Percentiles rank a stretch among this genome's conserved stretches.
Conservation (phyloP, 2,113 vertebrate species). For the Rostratula benghalensis region DNA sequence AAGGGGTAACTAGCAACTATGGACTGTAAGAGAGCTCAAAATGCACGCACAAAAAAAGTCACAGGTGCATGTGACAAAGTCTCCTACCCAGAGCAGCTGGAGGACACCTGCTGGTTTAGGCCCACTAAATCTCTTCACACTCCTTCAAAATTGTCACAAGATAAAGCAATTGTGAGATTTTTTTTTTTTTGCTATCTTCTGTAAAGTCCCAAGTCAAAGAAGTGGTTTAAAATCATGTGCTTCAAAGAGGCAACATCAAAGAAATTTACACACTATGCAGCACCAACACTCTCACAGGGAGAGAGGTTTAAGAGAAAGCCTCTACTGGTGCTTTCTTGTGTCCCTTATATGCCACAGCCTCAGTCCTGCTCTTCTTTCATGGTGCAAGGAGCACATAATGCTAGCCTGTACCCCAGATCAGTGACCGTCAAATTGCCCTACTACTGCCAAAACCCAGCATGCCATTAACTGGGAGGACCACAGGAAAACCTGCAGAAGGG, state of each 20-base stretch:
- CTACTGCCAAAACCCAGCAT: neutral
- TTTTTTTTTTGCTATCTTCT: neutral
- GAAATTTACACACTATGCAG: neutral
- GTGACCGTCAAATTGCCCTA: neutral
- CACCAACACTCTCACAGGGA: neutral
- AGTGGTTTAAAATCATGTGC: neutral
- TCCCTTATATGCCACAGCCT: neutral
- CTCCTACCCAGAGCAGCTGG: neutral
- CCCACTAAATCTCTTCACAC: neutral
- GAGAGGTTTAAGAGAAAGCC: neutral
- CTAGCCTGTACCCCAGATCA: neutral
- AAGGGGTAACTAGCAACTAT: neutral
- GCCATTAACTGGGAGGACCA: neutral
- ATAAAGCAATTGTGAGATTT: neutral
- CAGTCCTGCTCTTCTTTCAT: neutral
- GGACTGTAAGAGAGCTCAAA: neutral
- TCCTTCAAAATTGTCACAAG: neutral
- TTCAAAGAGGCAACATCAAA: neutral
- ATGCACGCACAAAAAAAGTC: neutral
- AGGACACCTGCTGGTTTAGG: neutral
- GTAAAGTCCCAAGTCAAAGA: neutral
- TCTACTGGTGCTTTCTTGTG: neutral
- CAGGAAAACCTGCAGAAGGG: neutral
- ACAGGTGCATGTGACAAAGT: neutral
- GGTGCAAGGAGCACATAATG: neutral